Conservation (phyloP, 2,797 vertebrate species). For the Morus bassanus region DNA sequence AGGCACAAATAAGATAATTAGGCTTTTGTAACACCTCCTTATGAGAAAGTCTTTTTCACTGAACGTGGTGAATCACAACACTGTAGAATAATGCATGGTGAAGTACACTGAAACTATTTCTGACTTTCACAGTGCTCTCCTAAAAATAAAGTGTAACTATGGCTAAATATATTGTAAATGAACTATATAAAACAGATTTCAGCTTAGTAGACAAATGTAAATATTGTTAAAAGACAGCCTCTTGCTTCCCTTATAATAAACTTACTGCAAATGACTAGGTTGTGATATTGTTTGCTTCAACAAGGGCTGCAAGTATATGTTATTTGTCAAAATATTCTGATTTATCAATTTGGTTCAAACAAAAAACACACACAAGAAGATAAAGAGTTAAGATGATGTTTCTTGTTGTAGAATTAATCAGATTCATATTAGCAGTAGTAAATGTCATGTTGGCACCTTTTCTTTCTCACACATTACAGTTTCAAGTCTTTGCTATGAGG, state of each 20-base stretch:
- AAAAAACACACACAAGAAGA: slow-evolving; percentile 45
- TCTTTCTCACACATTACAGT: slow-evolving; percentile 81
- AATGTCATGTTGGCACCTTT: slow-evolving; percentile 91
- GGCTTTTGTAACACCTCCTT: slow-evolving; percentile 31
- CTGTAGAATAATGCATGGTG: slow-evolving; percentile 11
- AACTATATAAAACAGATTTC: slow-evolving; percentile 60
- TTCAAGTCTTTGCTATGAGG: slow-evolving; percentile 82
- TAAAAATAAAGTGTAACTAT: slow-evolving; percentile 66
- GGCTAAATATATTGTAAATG: slow-evolving; percentile 60
- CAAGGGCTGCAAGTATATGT: slow-evolving; percentile 10
- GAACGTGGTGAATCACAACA: slow-evolving; percentile 32
- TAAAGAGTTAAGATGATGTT: slow-evolving; percentile 83
- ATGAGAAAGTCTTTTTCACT: slow-evolving; percentile 21
- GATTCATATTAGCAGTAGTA: slow-evolving; percentile 91
- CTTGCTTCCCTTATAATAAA: slow-evolving; percentile 49
- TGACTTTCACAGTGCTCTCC: slow-evolving; percentile 49
- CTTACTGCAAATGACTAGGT: slow-evolving; percentile 40
- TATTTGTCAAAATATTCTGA: slow-evolving; percentile 40
- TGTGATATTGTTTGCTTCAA: slow-evolving; percentile 43
- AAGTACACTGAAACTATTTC: slow-evolving; percentile 47
- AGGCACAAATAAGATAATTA: slow-evolving; percentile 3
- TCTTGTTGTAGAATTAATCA: slow-evolving; percentile 86
- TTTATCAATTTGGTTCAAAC: slow-evolving; percentile 42
- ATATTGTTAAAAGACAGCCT: slow-evolving; percentile 61
- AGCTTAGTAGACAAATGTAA: slow-evolving; percentile 58